Conservation (phyloP, 2,113 vertebrate genomes). For the Gobius niger region DNA sequence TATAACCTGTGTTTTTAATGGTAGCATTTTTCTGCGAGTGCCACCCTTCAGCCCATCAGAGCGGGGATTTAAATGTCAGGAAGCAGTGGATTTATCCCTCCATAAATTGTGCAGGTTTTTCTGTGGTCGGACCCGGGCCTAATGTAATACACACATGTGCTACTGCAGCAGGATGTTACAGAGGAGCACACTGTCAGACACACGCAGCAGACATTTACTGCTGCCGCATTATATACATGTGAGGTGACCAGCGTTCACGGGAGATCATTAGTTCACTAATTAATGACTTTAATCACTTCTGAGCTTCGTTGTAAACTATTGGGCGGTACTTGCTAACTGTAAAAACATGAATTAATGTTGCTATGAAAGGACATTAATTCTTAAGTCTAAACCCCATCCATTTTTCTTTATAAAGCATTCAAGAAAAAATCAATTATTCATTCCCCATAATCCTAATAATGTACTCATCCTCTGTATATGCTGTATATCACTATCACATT, state of each 20-base stretch:
- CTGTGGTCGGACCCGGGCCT: constrained; percentile 55
- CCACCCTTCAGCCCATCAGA: constrained; percentile 71
- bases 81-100: constrained; percentile 73
- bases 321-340: too few relatives aligned
- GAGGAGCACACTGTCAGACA: constrained; percentile 32
- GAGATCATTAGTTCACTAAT: neutral
- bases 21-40: constrained; percentile 63
- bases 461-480: too few relatives aligned
- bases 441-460: too few relatives aligned
- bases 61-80: constrained; percentile 71
- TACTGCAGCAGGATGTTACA: constrained; percentile 47
- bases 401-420: too few relatives aligned
- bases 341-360: too few relatives aligned
- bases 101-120: constrained; percentile 70
- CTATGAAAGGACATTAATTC: too few relatives aligned
- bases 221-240: neutral
- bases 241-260: neutral
- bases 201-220: constrained; percentile 16
- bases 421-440: too few relatives aligned
- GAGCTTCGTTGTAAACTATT: neutral
- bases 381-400: too few relatives aligned
- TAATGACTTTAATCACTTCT: neutral
- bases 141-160: constrained; percentile 73
- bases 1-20: constrained; percentile 35
- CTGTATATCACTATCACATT: too few relatives aligned